Conservation (phyloP, 2,888 invertebrate species). For the Hoplodrina ambigua region DNA sequence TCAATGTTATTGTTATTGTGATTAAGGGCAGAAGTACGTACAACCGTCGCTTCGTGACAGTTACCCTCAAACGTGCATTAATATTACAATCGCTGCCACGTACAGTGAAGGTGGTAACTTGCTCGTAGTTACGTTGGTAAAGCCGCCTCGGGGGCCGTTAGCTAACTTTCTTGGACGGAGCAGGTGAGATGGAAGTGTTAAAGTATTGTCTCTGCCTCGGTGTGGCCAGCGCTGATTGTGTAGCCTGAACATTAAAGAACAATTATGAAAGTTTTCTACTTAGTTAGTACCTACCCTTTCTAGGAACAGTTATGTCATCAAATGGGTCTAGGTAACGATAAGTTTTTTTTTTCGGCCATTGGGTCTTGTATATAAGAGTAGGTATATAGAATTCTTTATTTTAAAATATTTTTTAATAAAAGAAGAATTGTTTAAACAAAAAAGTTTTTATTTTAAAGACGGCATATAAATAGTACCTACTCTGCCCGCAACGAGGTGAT, state of each 20-base stretch:
- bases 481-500: too few species aligned
- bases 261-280: neutral
- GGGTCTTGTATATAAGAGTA: too few species aligned
- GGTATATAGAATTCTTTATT: too few species aligned
- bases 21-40: slow-evolving; percentile 77
- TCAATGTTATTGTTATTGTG: slow-evolving; percentile 81
- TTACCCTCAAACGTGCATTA: slow-evolving; percentile 76
- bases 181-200: slow-evolving; percentile 52
- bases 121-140: slow-evolving; percentile 61
- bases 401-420: too few species aligned
- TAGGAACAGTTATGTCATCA: too few species aligned
- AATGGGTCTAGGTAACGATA: too few species aligned
- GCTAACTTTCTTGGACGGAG: slow-evolving; percentile 59
- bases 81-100: slow-evolving; percentile 78
- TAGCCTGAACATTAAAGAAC: neutral
- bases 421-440: too few species aligned
- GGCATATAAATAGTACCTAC: too few species aligned
- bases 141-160: slow-evolving; percentile 57
- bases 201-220: slow-evolving; percentile 9
- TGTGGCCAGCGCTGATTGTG: neutral
- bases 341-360: too few species aligned
- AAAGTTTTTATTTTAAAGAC: too few species aligned
- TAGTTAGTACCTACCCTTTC: too few species aligned
- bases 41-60: slow-evolving; percentile 77
- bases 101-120: slow-evolving; percentile 68